Conservation (phyloP, 2,797 vertebrate genomes). For the Todus mexicanus region DNA sequence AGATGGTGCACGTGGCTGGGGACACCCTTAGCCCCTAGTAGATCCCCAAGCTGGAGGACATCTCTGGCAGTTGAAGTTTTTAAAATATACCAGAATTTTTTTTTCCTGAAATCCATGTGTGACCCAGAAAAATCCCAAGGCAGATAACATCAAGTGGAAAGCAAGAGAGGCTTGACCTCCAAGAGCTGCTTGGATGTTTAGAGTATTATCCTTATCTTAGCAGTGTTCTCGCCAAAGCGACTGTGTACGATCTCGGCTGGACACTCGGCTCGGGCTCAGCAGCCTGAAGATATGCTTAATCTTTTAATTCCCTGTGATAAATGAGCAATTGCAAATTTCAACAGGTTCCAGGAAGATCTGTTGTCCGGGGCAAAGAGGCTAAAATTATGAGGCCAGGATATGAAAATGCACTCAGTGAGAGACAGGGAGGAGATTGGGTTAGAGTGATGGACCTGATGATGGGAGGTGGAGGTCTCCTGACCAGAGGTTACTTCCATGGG, state of each 20-base stretch:
- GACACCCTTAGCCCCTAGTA: neutral
- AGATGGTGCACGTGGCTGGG: neutral
- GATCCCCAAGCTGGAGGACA: neutral
- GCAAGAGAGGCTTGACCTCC: conserved; percentile 33
- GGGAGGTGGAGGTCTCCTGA: fast-evolving
- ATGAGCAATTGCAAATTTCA: neutral
- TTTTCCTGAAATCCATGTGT: neutral
- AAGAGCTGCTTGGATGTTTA: conserved; percentile 39
- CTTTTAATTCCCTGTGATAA: neutral
- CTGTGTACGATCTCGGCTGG: neutral
- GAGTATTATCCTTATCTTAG: conserved; percentile 26
- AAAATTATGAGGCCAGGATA: neutral
- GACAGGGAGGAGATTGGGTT: neutral
- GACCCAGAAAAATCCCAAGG: conserved; percentile 1
- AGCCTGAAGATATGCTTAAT: neutral
- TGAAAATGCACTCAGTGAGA: neutral
- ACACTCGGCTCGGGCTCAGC: neutral
- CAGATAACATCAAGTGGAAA: conserved; percentile 46
- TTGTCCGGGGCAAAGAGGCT: neutral
- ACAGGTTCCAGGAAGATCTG: neutral
- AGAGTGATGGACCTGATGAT: neutral
- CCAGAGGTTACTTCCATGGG: neutral
- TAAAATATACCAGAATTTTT: neutral
- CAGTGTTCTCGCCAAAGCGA: neutral
- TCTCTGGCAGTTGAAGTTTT: neutral